These are phyloP conservation scores for Clarias platycephalus DNA, from an alignment of 2,797 vertebrate genomes.

Conservation along the genomic window DNA sequence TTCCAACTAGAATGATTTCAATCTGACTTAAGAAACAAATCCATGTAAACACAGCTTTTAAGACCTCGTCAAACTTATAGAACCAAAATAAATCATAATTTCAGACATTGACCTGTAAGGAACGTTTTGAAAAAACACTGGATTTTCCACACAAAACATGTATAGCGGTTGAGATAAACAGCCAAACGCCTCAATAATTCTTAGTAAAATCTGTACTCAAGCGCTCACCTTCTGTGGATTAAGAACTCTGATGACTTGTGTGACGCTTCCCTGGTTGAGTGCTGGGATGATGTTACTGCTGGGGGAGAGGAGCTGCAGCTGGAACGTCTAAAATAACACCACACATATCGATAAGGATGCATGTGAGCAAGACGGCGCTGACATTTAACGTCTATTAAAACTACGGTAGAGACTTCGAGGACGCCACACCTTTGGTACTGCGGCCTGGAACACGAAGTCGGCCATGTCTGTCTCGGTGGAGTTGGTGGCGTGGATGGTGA, in stretches of 20 bases:
- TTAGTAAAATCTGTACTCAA: background rate
- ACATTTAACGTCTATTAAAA: background rate
- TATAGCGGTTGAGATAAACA: background rate
- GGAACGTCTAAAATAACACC: slow-evolving; percentile 84
- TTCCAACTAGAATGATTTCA: no score
- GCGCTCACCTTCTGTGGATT: slow-evolving; percentile 95
- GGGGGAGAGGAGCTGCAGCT: slow-evolving; percentile 99
- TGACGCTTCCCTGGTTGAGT: slow-evolving; percentile 94
- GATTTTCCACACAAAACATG: no score
- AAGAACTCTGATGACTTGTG: slow-evolving; percentile 98
- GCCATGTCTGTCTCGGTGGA: slow-evolving; percentile 95
- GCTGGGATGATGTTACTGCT: slow-evolving; percentile 96
- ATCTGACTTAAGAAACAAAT: no score
- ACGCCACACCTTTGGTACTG: slow-evolving; percentile 95
- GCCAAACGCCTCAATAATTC: background rate
- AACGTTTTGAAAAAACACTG: no score
- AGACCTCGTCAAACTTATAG: no score
- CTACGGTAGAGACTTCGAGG: background rate
- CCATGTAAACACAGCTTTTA: no score
- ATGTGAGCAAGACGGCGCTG: background rate
- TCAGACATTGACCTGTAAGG: no score
- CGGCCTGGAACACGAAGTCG: slow-evolving; percentile 99
- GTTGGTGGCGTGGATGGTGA: slow-evolving; percentile 97
- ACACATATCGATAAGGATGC: no score
- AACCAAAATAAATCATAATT: no score